Conservation (phyloP, 2,888 invertebrate species). For the Monochamus alternatus region DNA sequence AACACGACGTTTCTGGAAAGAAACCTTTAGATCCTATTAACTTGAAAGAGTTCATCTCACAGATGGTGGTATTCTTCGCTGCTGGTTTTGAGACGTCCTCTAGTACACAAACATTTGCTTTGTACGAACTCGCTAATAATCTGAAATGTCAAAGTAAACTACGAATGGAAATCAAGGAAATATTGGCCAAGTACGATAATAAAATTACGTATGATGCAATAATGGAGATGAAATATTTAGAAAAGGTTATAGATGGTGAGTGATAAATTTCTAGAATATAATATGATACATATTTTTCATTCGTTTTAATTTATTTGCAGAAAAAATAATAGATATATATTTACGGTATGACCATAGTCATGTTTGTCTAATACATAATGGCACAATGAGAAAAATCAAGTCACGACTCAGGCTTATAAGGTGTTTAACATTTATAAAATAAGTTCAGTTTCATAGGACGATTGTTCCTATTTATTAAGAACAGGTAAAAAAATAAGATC, state of each 20-base stretch:
- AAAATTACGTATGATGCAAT: conserved; percentile 58
- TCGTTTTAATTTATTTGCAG: no score
- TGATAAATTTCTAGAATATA: background rate
- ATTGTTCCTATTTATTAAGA: no score
- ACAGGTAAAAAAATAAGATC: no score
- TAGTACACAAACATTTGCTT: conserved; percentile 68
- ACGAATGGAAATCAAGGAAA: conserved; percentile 55
- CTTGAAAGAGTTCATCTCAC: conserved; percentile 56
- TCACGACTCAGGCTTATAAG: no score
- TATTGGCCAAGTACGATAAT: conserved; percentile 52
- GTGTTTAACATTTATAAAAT: no score
- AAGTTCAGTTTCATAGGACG: no score
- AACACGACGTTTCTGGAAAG: conserved; percentile 52
- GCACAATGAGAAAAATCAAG: no score
- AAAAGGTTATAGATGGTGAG: conserved; percentile 69
- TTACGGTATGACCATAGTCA: no score
- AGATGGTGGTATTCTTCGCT: conserved; percentile 60
- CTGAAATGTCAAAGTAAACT: conserved; percentile 67
- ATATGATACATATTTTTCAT: no score
- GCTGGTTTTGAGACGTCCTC: conserved; percentile 69
- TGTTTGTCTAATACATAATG: no score
- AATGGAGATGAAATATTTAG: conserved; percentile 65
- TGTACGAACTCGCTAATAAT: conserved; percentile 72
- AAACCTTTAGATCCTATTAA: conserved; percentile 50
- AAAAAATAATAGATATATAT: no score